Conservation (phyloP, 2,888 invertebrate genomes). For the Drosophila subquinaria region DNA sequence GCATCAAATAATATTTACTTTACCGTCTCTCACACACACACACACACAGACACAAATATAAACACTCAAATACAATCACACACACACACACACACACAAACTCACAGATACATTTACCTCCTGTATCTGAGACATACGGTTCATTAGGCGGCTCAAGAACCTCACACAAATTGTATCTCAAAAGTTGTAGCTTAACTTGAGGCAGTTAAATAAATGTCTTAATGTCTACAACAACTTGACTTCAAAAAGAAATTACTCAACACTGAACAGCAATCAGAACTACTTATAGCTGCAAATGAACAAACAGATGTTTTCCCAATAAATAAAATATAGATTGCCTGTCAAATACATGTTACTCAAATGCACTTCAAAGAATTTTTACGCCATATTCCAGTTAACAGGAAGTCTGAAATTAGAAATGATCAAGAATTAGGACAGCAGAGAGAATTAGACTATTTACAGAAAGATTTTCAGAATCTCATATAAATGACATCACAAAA, state of each 20-base stretch:
- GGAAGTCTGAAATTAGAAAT: not conserved
- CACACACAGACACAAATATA: slow-evolving; percentile 14
- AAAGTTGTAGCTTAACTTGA: slow-evolving; percentile 64
- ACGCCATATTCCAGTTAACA: not conserved
- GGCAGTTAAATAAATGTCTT: slow-evolving; percentile 59
- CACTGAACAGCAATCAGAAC: slow-evolving; percentile 12
- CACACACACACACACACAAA: slow-evolving; percentile 19
- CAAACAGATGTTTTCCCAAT: slow-evolving; percentile 2
- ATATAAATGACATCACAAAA: no score
- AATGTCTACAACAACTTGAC: slow-evolving; percentile 45
- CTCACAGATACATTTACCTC: slow-evolving; percentile 6
- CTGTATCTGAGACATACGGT: slow-evolving; percentile 52
- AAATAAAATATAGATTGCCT: slow-evolving; percentile 7
- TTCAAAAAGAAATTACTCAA: slow-evolving; percentile 35
- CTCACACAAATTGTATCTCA: slow-evolving; percentile 55
- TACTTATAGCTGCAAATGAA: slow-evolving; percentile 21
- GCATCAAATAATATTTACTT: slow-evolving; percentile 78
- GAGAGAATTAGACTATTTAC: no score
- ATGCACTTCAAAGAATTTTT: not conserved
- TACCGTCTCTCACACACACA: slow-evolving; percentile 33
- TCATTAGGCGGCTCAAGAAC: slow-evolving; percentile 68
- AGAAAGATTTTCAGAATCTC: no score
- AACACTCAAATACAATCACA: slow-evolving; percentile 11
- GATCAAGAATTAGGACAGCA: not conserved
- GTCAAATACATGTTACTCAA: not conserved